Conservation (phyloP, 1,140 invertebrate genomes). For the Riptortus pedestris region DNA sequence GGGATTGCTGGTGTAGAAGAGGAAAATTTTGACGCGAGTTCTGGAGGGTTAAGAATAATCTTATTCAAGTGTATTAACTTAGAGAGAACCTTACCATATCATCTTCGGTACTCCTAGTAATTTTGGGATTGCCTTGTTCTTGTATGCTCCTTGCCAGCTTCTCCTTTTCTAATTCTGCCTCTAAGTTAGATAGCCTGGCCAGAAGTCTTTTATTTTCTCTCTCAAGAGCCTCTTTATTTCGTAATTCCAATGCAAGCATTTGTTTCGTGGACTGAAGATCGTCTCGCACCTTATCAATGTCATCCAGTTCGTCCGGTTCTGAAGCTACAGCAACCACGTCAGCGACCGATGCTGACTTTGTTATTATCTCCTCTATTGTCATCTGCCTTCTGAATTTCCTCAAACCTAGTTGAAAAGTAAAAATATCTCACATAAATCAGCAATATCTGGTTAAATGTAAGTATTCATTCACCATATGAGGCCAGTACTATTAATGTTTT, state of each 20-base stretch:
- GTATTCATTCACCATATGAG: too few relatives aligned
- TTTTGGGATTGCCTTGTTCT: conserved; percentile 23
- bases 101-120: conserved; percentile 47
- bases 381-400: conserved; percentile 76
- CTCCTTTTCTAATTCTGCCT: conserved; percentile 60
- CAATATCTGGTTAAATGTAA: too few relatives aligned
- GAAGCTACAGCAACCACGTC: conserved; percentile 45
- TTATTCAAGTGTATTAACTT: too few relatives aligned
- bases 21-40: too few relatives aligned
- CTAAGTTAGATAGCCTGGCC: conserved; percentile 63
- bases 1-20: too few relatives aligned
- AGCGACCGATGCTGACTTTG: conserved; percentile 56
- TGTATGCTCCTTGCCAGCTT: conserved; percentile 12
- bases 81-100: conserved; percentile 39
- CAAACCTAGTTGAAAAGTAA: conserved; percentile 52
- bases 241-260: conserved; percentile 71
- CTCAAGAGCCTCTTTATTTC: conserved; percentile 74
- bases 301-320: conserved; percentile 58
- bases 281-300: conserved; percentile 77
- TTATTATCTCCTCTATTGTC: conserved; percentile 75
- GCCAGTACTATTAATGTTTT: too few relatives aligned
- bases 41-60: too few relatives aligned
- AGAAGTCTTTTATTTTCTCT: conserved; percentile 72
- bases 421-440: too few relatives aligned
- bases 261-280: conserved; percentile 85